Percentiles rank a stretch among this genome's conserved stretches.
Evolutionary conservation across 23 tunicate species (phyloP).

Genomic region (Ascidia mentula): DNA sequence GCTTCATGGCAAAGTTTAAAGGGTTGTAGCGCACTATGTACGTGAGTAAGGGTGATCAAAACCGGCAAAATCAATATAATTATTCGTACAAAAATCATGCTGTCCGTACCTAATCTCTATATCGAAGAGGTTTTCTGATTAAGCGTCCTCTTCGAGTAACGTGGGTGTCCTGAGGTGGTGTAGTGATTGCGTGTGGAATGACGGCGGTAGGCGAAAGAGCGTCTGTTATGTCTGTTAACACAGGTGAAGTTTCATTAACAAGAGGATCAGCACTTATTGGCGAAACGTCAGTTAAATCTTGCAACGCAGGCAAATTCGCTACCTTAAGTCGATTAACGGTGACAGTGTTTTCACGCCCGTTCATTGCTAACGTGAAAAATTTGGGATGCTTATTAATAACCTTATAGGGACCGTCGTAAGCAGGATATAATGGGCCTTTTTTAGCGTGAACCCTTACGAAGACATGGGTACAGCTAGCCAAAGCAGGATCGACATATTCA

Average conservation of each 20-base stretch:
- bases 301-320: conserved; percentile 16
- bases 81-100: no score
- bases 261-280: not conserved
- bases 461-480: conserved; percentile 23
- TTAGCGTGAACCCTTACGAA: no score
- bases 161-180: not conserved
- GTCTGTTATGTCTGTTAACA: not conserved
- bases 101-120: not conserved
- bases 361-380: conserved; percentile 4
- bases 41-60: no score
- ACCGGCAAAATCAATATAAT: no score
- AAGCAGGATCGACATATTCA: not conserved
- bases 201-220: no score
- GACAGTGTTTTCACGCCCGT: conserved; percentile 14
- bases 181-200: not conserved
- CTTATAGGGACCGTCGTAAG: no score
- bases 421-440: no score
- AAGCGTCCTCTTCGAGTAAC: not conserved
- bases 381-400: no score
- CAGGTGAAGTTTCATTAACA: not conserved
- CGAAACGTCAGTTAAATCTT: not conserved
- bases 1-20: not conserved
- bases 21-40: no score
- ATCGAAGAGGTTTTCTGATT: not conserved
- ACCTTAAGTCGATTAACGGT: conserved; percentile 23